These are phyloP conservation scores for Decapterus maruadsi DNA, from an alignment of 2,797 vertebrate species.

Conservation along the genomic window DNA sequence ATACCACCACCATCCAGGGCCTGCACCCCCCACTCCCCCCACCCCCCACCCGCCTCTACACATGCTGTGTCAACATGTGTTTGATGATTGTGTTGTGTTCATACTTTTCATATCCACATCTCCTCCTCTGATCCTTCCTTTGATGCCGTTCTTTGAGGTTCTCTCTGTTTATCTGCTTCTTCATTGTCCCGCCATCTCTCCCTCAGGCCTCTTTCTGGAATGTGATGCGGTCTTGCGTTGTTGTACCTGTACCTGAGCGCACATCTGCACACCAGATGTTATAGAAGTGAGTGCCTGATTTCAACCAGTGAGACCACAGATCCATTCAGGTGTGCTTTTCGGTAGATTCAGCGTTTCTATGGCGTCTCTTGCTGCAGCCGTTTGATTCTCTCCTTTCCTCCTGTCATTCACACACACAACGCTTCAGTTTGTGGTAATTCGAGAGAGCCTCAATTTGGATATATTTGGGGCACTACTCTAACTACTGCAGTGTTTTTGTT, in stretches of 20 bases:
- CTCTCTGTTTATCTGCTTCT: slow-evolving; percentile 49
- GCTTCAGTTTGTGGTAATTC: not conserved
- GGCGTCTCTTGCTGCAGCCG: slow-evolving; percentile 11
- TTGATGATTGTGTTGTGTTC: slow-evolving; percentile 41
- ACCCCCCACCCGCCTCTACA: not conserved
- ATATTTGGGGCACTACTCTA: not conserved
- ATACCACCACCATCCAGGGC: slow-evolving; percentile 32
- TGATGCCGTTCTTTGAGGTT: slow-evolving; percentile 40
- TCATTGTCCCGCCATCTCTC: slow-evolving; percentile 53
- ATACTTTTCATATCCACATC: slow-evolving; percentile 5
- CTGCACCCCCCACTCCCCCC: not conserved
- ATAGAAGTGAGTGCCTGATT: slow-evolving; percentile 11
- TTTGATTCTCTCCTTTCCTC: slow-evolving; percentile 7
- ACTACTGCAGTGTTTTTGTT: not conserved
- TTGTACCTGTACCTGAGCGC: slow-evolving; percentile 52
- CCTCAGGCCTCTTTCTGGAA: slow-evolving; percentile 60
- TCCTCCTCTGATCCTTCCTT: slow-evolving; percentile 47
- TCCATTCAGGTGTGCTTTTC: slow-evolving; percentile 56
- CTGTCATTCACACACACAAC: not conserved
- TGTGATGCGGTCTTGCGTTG: slow-evolving; percentile 37
- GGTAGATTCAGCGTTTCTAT: slow-evolving; percentile 23
- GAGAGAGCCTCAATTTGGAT: not conserved
- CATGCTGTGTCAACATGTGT: slow-evolving; percentile 57
- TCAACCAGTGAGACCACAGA: slow-evolving; percentile 17
- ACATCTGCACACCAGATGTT: slow-evolving; percentile 76